A percentile compares a stretch with the other conserved stretches of the same genome.
Evolutionary conservation across 2,113 vertebrate species (phyloP).

Genomic region (Narcine bancroftii): DNA sequence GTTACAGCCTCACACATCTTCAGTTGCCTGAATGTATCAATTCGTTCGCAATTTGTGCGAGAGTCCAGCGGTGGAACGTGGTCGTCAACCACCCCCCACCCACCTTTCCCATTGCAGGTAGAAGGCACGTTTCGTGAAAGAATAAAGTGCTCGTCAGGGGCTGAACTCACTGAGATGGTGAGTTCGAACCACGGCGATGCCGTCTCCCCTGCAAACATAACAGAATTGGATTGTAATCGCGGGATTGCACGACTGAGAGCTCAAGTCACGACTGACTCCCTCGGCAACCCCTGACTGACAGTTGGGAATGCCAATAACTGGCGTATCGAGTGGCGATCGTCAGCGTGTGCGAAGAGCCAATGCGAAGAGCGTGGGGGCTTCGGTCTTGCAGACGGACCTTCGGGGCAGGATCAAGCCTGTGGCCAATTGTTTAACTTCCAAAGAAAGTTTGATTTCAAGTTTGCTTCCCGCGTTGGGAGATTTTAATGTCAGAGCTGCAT

Average conservation of each 20-base stretch:
- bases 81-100: neutral
- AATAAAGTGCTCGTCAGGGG: slow-evolving; percentile 18
- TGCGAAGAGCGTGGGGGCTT: neutral
- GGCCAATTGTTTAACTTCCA: slow-evolving; percentile 1
- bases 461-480: too few relatives aligned
- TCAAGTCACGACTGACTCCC: neutral
- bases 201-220: slow-evolving; percentile 26
- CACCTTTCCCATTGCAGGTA: slow-evolving; percentile 12
- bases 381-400: slow-evolving; percentile 5
- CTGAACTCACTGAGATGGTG: neutral
- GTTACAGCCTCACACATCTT: slow-evolving; percentile 20
- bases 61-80: neutral
- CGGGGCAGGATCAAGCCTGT: neutral
- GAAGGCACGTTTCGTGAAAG: slow-evolving; percentile 3
- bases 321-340: neutral
- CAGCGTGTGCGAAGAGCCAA: slow-evolving; percentile 5
- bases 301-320: slow-evolving; percentile 7
- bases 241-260: slow-evolving; percentile 15
- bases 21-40: slow-evolving; percentile 15
- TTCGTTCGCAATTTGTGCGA: neutral
- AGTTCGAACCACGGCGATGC: slow-evolving; percentile 10
- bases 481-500: neutral
- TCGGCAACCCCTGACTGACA: slow-evolving; percentile 22
- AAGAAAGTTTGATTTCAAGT: too few relatives aligned
- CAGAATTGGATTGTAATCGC: slow-evolving; percentile 20